Percentiles rank a stretch among this genome's conserved stretches.
These are phyloP conservation scores for Empis stercorea DNA, from an alignment of 2,888 invertebrate genomes.

Conservation along the genomic window DNA sequence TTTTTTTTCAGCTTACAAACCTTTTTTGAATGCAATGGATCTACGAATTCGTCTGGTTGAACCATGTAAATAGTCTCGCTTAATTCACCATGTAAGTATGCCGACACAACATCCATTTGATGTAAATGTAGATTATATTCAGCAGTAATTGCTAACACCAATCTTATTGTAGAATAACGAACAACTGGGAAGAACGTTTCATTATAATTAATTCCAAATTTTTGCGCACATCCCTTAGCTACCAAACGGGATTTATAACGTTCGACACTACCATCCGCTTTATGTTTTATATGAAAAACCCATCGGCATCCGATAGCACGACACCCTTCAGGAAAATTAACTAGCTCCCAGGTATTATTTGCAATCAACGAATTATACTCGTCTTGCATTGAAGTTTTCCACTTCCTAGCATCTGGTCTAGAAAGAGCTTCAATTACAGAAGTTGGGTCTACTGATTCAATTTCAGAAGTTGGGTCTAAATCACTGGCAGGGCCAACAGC, in stretches of 20 bases:
- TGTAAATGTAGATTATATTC: conserved; percentile 7
- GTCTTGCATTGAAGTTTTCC: conserved; percentile 1
- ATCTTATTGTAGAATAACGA: conserved; percentile 7
- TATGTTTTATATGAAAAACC: conserved; percentile 8
- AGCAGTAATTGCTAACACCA: conserved; percentile 5
- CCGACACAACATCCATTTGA: conserved; percentile 8
- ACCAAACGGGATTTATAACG: conserved; percentile 10
- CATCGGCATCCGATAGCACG: conserved; percentile 6
- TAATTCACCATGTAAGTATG: conserved; percentile 10
- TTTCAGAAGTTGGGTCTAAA: not conserved
- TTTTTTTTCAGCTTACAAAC: conserved; percentile 3
- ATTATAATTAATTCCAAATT: conserved; percentile 6
- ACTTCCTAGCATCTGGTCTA: not conserved
- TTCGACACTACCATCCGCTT: conserved; percentile 3
- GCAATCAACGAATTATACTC: not conserved
- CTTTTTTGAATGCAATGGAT: not conserved
- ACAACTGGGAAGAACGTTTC: conserved; percentile 10
- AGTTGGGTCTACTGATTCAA: conserved; percentile 1
- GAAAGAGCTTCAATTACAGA: conserved; percentile 1
- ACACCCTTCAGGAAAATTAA: not conserved
- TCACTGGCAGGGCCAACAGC: not conserved
- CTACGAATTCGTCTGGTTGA: conserved; percentile 8
- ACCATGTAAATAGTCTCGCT: conserved; percentile 9
- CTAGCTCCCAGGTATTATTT: conserved; percentile 2
- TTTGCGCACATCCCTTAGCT: conserved; percentile 10